A percentile compares a stretch with the other conserved stretches of the same genome.
Evolutionary conservation across 1,140 invertebrate species (phyloP).

Genomic region (Physella acuta): DNA sequence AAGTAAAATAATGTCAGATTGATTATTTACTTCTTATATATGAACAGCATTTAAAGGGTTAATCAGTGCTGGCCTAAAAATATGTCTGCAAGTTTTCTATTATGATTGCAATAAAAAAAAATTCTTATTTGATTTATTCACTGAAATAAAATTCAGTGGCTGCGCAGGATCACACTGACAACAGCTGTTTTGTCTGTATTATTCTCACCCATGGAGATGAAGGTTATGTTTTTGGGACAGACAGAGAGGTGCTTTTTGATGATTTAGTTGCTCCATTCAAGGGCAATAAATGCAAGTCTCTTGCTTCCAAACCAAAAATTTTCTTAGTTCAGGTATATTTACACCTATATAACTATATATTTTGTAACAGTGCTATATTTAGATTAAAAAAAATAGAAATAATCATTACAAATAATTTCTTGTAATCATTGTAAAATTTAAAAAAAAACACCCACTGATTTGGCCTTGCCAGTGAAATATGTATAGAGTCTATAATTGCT

Average conservation of each 20-base stretch:
- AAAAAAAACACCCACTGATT: background rate
- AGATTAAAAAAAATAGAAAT: too few species aligned
- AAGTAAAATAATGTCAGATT: background rate
- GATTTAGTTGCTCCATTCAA: conserved; percentile 83
- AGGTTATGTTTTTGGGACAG: conserved; percentile 83
- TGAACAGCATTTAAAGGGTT: background rate
- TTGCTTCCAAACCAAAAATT: conserved; percentile 72
- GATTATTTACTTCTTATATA: too few species aligned
- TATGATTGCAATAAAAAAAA: background rate
- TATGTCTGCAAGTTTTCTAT: background rate
- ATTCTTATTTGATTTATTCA: background rate
- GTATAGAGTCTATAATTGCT: background rate
- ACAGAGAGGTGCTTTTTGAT: conserved; percentile 69
- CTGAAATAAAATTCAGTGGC: conserved; percentile 34
- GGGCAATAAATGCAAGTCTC: conserved; percentile 77
- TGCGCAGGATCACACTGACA: conserved; percentile 41
- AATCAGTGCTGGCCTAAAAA: background rate
- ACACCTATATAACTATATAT: background rate
- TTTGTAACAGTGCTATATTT: background rate
- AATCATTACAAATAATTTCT: too few species aligned
- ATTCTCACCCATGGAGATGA: conserved; percentile 88
- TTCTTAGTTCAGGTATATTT: conserved; percentile 58
- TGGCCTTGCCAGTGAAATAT: background rate
- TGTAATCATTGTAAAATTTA: background rate
- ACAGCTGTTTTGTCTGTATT: conserved; percentile 59